Evolutionary conservation across 2,113 vertebrate genomes (phyloP), one percentile per base, ranked within the genome.

Genomic region (Phaetusa simplex): DNA sequence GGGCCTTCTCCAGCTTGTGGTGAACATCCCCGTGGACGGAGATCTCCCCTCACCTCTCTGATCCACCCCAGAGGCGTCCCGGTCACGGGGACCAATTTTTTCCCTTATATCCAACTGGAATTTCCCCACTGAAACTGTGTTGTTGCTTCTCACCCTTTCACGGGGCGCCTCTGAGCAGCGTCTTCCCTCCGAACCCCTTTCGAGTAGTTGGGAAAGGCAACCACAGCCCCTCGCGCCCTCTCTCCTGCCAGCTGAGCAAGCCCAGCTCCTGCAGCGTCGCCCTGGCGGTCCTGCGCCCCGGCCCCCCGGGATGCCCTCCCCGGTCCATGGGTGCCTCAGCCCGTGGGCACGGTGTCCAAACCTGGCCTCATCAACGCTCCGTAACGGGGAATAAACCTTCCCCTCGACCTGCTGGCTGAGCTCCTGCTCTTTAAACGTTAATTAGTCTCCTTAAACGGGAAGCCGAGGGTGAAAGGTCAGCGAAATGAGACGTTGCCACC

Each of bases 351-450:
- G 0, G 27, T 22, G 40, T 59, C 43, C 55, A 40, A 19, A 74
- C 3, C 1, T 34, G 43, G 61, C 78, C 82, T 90, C 87, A 70
- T 82, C 86, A 78, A 38, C 34, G 43, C 49, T 72, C 70, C 13
- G 6, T 64, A 56, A 78, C 5, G 29, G 74, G 52, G 52, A 85
- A 85, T 59, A 85, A 90, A 88, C 43, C 62, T 88, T 80, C 29
- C 53, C n/a, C 79, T 90, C 3, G 32, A 82, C 79, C 66, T 91
- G 49, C 58, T 91, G 78, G 66, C 66, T 42, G 45, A 72, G 45
- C 40, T 93, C 70, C 90, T 61, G 70, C 61, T 76, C 79, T 91
- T 93, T 96, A 96, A 89, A 94, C 84, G 72, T 90, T 96, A 96
- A 93, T 96, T 96, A 94, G 36, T 30, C 27, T 85, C 62, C 62